These are phyloP conservation scores for Oscheius sp. DNA, from an alignment of 2,888 invertebrate species.

Conservation along the genomic window DNA sequence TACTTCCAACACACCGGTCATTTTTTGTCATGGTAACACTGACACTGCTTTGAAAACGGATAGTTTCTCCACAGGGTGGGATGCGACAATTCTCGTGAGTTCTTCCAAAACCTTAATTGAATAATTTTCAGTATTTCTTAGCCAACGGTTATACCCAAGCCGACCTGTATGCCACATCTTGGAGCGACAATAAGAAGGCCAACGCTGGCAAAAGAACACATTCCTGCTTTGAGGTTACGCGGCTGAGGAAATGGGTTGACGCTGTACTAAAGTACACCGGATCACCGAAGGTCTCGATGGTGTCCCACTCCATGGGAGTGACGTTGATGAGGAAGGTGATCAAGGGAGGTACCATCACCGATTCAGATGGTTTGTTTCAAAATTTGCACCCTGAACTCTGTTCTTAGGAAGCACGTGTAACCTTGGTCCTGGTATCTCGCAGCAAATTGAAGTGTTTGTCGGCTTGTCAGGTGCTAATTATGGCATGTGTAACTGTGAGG, in stretches of 20 bases:
- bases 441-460: constrained; percentile 63
- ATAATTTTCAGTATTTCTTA: constrained; percentile 42
- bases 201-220: constrained; percentile 36
- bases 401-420: constrained; percentile 38
- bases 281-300: constrained; percentile 45
- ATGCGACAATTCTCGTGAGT: constrained; percentile 12
- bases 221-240: constrained; percentile 51
- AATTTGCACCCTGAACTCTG: not conserved
- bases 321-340: constrained; percentile 59
- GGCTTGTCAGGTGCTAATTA: constrained; percentile 40
- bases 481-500: constrained; percentile 4
- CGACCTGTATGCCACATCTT: constrained; percentile 64
- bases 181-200: constrained; percentile 55
- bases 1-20: constrained; percentile 17
- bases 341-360: constrained; percentile 55
- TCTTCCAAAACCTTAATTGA: not conserved
- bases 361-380: constrained; percentile 39
- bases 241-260: constrained; percentile 60
- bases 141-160: constrained; percentile 50
- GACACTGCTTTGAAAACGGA: constrained; percentile 18
- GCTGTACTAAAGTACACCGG: constrained; percentile 57
- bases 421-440: constrained; percentile 52
- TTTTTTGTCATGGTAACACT: constrained; percentile 24
- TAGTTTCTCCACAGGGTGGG: constrained; percentile 23
- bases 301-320: constrained; percentile 67